Evolutionary conservation across 2,113 vertebrate genomes (phyloP), one percentile per base, ranked within the genome.

Genomic region (Loxodonta africana): DNA sequence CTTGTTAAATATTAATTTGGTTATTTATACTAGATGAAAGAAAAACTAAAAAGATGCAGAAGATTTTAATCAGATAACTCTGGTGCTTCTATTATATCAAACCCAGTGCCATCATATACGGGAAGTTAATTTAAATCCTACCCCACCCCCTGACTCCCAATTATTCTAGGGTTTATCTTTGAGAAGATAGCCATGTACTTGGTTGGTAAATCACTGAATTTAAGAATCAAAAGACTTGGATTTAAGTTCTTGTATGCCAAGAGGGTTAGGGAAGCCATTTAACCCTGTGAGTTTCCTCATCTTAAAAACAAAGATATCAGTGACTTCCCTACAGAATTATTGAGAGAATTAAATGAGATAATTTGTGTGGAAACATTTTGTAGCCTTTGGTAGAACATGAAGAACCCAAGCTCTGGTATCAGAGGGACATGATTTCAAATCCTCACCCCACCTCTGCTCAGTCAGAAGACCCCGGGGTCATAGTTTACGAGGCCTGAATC

Each of bases 1-100:
- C 37, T 84, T 88, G 41, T 8, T 85, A 80, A 88, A 81, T 84
- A 30, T 71, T 69, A 69, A 63, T 71, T 76, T n/a, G n/a, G 17
- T 94, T 86, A 63, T 77, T 94, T 81, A 57, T 91, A 62, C 84
- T 82, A 77, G 33, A 84, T 73, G 21, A 77, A 91, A 83, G 11
- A 69, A 77, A 74, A 11, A 63, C 33, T 41, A 53, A 82, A 93
- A 62, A 12, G 7, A 53, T 90, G 82, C 53, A 76, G 71, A 67
- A 90, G 11, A 30, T 71, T 92, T 92, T 62, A 60, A 78, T 87
- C 10, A 69, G 30, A 80, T 67, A 37, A 23, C 41, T 94, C 37
- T 44, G 4, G 11, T 63, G 10, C 37, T 33, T 90, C 57, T 82
- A 26, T n/a, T 83, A 12, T 53, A 12, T 53, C 37, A 53, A 53